A percentile compares a stretch with the other conserved stretches of the same genome.
phyloP scores from a whole-genome alignment of 1,140 invertebrate genomes.

The Cotesia vestalis region DNA sequence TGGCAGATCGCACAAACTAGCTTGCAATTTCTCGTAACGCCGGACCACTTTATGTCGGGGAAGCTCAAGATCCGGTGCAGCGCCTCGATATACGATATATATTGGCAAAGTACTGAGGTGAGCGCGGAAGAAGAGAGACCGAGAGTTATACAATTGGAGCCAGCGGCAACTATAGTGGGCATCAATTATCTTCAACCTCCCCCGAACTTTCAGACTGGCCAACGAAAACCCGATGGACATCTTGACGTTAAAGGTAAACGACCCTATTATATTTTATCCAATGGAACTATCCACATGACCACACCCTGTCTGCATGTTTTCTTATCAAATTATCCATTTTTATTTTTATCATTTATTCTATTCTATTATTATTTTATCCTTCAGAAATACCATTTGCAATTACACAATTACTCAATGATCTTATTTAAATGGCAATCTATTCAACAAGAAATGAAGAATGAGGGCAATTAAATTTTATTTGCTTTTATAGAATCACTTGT shows the following conservation, averaged over 20 bases:
- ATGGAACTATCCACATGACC: not conserved
- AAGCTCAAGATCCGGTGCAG: conserved; percentile 72
- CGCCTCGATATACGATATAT: conserved; percentile 71
- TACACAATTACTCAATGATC: too few species aligned
- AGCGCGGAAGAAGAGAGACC: conserved; percentile 68
- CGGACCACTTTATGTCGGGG: conserved; percentile 67
- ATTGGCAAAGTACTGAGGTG: conserved; percentile 72
- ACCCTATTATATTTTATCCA: conserved; percentile 18
- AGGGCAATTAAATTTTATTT: too few species aligned
- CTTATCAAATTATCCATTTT: not conserved
- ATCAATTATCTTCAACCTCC: conserved; percentile 63
- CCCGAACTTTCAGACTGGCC: conserved; percentile 63
- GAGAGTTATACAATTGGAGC: conserved; percentile 52
- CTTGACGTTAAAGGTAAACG: conserved; percentile 62
- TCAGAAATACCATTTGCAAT: too few species aligned
- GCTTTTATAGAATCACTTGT: too few species aligned
- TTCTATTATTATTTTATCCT: too few species aligned
- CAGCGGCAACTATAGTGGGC: conserved; percentile 58
- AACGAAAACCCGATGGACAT: conserved; percentile 62
- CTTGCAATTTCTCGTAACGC: conserved; percentile 68
- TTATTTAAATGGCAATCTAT: too few species aligned
- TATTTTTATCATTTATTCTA: too few species aligned
- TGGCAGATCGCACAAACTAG: conserved; percentile 57
- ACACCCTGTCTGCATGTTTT: not conserved
- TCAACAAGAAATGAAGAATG: too few species aligned